These are phyloP conservation scores for Eospalax fontanierii DNA, from an alignment of 2,797 vertebrate genomes.

Conservation along the genomic window DNA sequence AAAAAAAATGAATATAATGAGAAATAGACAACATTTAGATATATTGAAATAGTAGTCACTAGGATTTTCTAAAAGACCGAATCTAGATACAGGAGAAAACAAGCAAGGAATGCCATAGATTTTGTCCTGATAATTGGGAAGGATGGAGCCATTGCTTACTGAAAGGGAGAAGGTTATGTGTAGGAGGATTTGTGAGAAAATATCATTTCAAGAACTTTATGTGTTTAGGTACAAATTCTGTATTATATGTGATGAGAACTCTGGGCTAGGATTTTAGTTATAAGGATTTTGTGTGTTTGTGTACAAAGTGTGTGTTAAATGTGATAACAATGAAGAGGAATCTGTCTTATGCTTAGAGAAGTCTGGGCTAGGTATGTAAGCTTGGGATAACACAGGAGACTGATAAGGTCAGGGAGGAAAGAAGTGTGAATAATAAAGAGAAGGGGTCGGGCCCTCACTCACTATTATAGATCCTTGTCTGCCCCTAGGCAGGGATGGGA, in stretches of 20 bases:
- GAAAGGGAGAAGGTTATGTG: background rate
- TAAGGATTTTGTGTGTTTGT: too few species aligned
- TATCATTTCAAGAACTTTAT: background rate
- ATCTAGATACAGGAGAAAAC: too few species aligned
- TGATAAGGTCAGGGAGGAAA: background rate
- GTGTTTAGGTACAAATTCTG: too few species aligned
- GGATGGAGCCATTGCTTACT: background rate
- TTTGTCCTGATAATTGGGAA: background rate
- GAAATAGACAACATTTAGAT: too few species aligned
- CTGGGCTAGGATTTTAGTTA: too few species aligned
- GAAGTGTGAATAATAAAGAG: background rate
- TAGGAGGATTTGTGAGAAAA: background rate
- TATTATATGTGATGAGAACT: background rate
- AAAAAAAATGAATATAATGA: too few species aligned
- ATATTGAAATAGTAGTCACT: too few species aligned
- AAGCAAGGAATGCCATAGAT: too few species aligned
- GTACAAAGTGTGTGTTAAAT: too few species aligned
- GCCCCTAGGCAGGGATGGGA: background rate
- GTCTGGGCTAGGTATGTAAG: background rate
- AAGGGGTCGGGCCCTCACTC: background rate
- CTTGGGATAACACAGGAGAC: background rate
- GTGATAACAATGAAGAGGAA: background rate
- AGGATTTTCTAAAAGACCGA: too few species aligned
- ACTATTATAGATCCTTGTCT: background rate
- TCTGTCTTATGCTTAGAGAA: background rate